Evolutionary conservation across 2,888 invertebrate species (phyloP), one percentile per base, ranked within the genome.

Genomic region (Drosophila putrida): DNA sequence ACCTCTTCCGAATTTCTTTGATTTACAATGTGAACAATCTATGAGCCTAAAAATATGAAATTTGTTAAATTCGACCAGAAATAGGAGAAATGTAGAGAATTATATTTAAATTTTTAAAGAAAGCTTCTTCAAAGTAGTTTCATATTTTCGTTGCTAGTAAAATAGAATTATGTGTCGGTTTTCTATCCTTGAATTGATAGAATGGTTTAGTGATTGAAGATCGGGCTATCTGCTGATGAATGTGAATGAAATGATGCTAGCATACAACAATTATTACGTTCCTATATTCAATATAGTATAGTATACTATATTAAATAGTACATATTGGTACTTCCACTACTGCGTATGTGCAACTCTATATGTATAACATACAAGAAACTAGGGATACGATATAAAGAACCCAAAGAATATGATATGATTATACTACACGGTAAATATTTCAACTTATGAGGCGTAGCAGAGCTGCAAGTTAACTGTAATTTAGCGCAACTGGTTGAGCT

Each of bases 201-300:
- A 13, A 9, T 6, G 27, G n/a, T 6, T 27, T 6, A n/a, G 25
- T 50, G 13, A 6, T 8, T 13, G 53, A 41, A 35, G 49, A 59
- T 27, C 39, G 44, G 39, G 28, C 15, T 39, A 27, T 27, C 41
- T 47, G 39, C 33, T 44, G 15, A 51, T 38, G 1, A 33, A 33
- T 27, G 46, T 50, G 11, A 11, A 53, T 43, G 54, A 53, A 41
- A 58, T 36, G 43, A 68, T 60, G 68, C 61, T 64, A 69, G 68
- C 65, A 65, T 65, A 61, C 44, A 86, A 88, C 75, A 88, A 88
- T 81, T 83, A 81, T 87, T 90, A 90, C 82, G 90, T 90, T 90
- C 90, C 90, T 90, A 90, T 86, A 89, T 83, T 81, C 75, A 72
- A 85, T 75, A 80, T 78, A 76, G 80, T 70, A 73, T 84, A 61